phyloP scores from a whole-genome alignment of 2,888 invertebrate genomes.

The Drosophila niveifrons region DNA sequence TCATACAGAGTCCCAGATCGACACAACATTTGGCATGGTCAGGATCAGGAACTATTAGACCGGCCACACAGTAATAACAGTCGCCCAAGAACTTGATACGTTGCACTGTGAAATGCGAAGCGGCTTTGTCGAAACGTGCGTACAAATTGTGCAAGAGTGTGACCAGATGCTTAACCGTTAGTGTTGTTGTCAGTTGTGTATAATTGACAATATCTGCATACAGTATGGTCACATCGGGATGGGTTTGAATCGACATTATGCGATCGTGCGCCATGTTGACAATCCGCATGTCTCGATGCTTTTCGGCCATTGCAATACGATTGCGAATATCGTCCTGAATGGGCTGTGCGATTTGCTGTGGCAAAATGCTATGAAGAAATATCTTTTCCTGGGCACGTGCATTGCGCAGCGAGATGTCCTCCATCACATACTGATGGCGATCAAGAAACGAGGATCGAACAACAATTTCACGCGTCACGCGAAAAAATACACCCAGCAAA shows the following conservation, averaged over 20 bases:
- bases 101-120: constrained; percentile 91
- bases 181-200: constrained; percentile 90
- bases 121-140: constrained; percentile 95
- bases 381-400: constrained; percentile 52
- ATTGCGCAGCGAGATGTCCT: constrained; percentile 44
- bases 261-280: constrained; percentile 10
- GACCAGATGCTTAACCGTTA: constrained; percentile 92
- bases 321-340: constrained; percentile 87
- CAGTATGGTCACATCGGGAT: constrained; percentile 94
- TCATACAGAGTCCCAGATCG: constrained; percentile 95
- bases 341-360: constrained; percentile 91
- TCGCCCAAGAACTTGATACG: constrained; percentile 97
- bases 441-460: constrained; percentile 65
- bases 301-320: constrained; percentile 83
- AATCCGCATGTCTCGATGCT: neutral
- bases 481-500: constrained; percentile 58
- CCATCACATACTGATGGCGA: constrained; percentile 61
- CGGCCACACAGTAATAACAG: constrained; percentile 97
- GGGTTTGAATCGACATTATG: constrained; percentile 90
- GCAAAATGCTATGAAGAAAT: constrained; percentile 93
- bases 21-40: constrained; percentile 96
- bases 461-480: constrained; percentile 52
- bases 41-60: constrained; percentile 91
- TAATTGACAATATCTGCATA: constrained; percentile 98
- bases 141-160: constrained; percentile 95